phyloP scores from a whole-genome alignment of 2,797 vertebrate species.

The Pteronotus mesoamericanus region DNA sequence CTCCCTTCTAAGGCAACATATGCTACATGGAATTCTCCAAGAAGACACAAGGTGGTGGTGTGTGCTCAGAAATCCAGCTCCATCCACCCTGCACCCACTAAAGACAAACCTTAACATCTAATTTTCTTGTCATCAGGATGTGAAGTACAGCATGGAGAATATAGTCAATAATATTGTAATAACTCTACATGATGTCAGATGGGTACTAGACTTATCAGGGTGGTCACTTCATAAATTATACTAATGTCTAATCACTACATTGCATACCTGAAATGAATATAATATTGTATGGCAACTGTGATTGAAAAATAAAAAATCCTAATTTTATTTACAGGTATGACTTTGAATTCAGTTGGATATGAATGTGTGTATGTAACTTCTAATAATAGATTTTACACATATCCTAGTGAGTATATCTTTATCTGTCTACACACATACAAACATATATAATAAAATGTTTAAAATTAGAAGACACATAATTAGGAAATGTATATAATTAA shows the following conservation, averaged over 20 bases:
- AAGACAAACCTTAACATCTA: not conserved
- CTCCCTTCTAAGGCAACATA: not conserved
- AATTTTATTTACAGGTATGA: not conserved
- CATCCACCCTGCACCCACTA: accelerated
- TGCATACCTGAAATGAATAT: not conserved
- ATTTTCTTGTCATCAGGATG: not conserved
- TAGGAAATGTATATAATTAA: not conserved
- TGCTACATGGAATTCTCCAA: not conserved
- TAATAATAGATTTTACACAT: not conserved
- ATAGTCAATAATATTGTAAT: not conserved
- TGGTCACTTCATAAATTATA: not conserved
- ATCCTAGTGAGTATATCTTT: not conserved
- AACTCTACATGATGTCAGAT: not conserved
- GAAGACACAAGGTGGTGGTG: not conserved
- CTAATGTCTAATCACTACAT: not conserved
- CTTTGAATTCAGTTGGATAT: not conserved
- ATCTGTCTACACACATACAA: not conserved
- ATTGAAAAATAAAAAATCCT: not conserved
- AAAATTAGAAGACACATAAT: not conserved
- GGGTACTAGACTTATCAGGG: not conserved
- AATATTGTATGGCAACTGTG: not conserved
- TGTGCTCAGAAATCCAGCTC: not conserved
- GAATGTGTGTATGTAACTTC: not conserved
- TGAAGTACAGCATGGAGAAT: not conserved
- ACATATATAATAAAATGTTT: not conserved